Evolutionary conservation across 2,797 vertebrate species (phyloP), one percentile per base, ranked within the genome.

Genomic region (Poeciliopsis presidionis): DNA sequence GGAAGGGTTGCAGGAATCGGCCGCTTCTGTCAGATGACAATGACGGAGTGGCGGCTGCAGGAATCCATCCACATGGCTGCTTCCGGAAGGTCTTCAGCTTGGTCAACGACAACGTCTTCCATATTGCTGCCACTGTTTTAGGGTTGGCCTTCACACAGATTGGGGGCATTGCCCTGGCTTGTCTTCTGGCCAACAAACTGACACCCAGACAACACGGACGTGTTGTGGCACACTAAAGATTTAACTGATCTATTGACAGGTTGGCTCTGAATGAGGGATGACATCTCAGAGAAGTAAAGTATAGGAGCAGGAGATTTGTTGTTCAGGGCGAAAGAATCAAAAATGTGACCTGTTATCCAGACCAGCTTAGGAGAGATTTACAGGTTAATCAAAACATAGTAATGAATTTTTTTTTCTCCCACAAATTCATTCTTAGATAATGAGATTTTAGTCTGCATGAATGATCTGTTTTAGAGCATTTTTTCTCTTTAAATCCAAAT

Each of bases 41-140:
- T 0, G 88, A 94, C 4, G 88, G 80, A 57, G 93, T 91, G 0
- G 83, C 65, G 0, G 73, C 82, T 0, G 90, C 72, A 0, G 90
- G 95, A 12, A 95, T 98, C 88, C 95, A 96, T 73, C 89, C 63
- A 0, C 94, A 95, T 0, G 97, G 97, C 7, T 98, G 97, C 92
- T 97, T 97, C 89, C 87, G 89, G 82, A 97, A 96, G 84, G 96
- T 97, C 79, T 95, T 95, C 55, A 95, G 94, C 86, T 94, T 97
- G 84, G 95, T 97, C 86, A 96, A 95, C 33, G 95, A 96, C 90
- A 96, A 96, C 20, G 94, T 98, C 89, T 95, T 95, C 67, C 96
- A 95, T 51, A 94, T 98, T 1, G 97, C 96, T 9, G 95, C 96
- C 9, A 93, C 96, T 2, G 97, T 97, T 43, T 87, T 98, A 75